Conservation (phyloP, 2,113 vertebrate species). For the Aptenodytes forsteri region DNA sequence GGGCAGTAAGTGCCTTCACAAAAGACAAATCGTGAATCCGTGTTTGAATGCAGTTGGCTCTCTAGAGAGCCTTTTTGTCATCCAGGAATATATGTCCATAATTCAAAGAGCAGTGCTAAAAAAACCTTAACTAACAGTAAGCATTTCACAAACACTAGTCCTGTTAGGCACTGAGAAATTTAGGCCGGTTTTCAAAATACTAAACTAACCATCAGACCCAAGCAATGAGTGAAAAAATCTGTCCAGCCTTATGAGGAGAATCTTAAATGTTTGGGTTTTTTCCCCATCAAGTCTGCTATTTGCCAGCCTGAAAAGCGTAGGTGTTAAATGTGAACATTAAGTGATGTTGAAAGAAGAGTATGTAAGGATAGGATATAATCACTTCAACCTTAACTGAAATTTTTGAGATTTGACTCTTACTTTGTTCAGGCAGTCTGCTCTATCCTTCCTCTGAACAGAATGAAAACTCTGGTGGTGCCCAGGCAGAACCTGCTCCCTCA, state of each 20-base stretch:
- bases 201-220: neutral
- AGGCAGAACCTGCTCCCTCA: neutral
- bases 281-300: neutral
- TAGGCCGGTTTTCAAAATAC: neutral
- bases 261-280: neutral
- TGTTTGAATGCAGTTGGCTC: neutral
- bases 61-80: neutral
- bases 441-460: neutral
- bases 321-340: neutral
- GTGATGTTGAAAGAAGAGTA: neutral
- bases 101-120: neutral
- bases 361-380: neutral
- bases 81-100: neutral
- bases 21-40: accelerated
- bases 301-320: neutral
- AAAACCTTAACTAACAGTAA: neutral
- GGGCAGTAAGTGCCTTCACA: neutral
- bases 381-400: neutral
- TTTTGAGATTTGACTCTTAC: neutral
- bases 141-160: neutral
- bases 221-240: neutral
- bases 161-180: neutral
- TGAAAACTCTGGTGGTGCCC: neutral
- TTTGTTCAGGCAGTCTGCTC: neutral
- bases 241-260: neutral